Percentiles rank a stretch among this genome's conserved stretches.
Evolutionary conservation across 2,797 vertebrate species (phyloP).

Genomic region (Erpetoichthys calabaricus): DNA sequence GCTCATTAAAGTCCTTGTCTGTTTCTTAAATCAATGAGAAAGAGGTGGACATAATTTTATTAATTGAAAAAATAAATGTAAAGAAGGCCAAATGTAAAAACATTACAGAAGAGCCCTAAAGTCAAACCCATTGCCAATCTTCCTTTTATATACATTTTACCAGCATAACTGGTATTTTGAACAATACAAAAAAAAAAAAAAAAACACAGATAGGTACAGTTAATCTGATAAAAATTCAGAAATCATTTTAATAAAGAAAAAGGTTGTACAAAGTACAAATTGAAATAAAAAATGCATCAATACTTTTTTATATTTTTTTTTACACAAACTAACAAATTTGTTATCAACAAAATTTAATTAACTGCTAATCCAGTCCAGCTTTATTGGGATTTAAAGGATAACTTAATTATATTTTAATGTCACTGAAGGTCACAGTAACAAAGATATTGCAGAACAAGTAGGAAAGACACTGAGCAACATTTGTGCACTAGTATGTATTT

Average conservation of each 20-base stretch:
- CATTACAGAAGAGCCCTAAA: no score
- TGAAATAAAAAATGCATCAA: slow-evolving; percentile 55
- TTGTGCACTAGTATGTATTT: slow-evolving; percentile 17
- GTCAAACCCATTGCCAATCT: no score
- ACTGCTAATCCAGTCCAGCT: slow-evolving; percentile 37
- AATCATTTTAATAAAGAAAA: slow-evolving; percentile 72
- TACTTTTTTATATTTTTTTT: slow-evolving; percentile 43
- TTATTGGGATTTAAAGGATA: slow-evolving; percentile 36
- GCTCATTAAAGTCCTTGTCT: no score
- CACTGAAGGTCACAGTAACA: slow-evolving; percentile 18
- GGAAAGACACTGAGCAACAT: slow-evolving; percentile 5
- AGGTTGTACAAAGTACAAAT: slow-evolving; percentile 61
- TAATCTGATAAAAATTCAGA: slow-evolving; percentile 42
- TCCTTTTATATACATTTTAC: no score
- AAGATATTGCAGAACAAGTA: no score
- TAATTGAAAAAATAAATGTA: no score
- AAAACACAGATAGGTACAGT: no score
- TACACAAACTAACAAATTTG: slow-evolving; percentile 48
- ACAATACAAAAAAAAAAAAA: no score
- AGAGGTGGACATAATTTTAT: no score
- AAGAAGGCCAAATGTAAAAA: no score
- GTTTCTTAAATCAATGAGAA: no score
- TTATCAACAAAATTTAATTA: slow-evolving; percentile 25
- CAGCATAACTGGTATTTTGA: no score
- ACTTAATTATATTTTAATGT: slow-evolving; percentile 29